Base-by-base conservation (phyloP, 2,888 invertebrate genomes). In the Stenichneumon culpator region DNA sequence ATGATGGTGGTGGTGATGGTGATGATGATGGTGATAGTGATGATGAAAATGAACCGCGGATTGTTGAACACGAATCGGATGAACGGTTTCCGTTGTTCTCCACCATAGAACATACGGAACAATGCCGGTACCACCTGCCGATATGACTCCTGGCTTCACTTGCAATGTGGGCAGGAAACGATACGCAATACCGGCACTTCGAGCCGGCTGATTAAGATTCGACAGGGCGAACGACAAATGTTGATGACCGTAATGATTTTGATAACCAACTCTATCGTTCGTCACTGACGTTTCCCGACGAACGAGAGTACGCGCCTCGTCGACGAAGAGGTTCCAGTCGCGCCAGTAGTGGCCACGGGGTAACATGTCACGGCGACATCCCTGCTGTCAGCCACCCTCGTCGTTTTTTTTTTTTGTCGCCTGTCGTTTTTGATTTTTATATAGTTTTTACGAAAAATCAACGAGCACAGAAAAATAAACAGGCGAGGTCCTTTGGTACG, bases 321-420 rank as follows among this genome's bases (percentile, higher is more conserved):
- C 89, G 87, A 84, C 77, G 87, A 89, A 89, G 89, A 90, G 89
- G 91, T 90, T 90, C 89, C 89, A 89, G 87, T 92, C 91, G 90
- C 88, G 91, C 91, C 92, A 90, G 87, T 86, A 88, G 88, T 89
- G 90, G 88, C 91, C 92, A 90, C 92, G 92, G 82, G 91, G 91
- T 91, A 93, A 92, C 93, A 93, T 93, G 92, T 93, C 93, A 93
- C 92, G 92, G 89, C 88, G 90, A 91, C 92, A 92, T 93, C 88
- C 86, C 90, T 88, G 88, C 75, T 79, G 67, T 84, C 78, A 82
- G 79, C 80, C 82, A 32, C 68, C 39, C 84, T 70, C 79, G 67
- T 78, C 9, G 28, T 28, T 70, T 63, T 22, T 28, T 16, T 73
- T 22, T 65, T 19, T 47, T 3, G 6, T n/a, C 5, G 9, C 47